phyloP scores from a whole-genome alignment of 2,888 invertebrate species.

The Cyclophora punctaria region DNA sequence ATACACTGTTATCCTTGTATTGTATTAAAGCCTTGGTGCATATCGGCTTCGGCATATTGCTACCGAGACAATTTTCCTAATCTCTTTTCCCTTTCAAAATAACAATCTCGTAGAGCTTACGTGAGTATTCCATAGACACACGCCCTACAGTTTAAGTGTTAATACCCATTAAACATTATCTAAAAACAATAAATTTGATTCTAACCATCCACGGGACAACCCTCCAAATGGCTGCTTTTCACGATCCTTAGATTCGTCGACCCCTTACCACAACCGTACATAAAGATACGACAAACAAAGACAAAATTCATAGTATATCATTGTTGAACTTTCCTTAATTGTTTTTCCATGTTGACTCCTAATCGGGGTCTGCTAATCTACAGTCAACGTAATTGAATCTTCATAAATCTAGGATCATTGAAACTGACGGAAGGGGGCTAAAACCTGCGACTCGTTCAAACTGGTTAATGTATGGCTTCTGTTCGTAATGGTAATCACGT shows the following conservation, averaged over 20 bases:
- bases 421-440: too few relatives aligned
- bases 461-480: background rate
- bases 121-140: too few relatives aligned
- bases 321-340: slow-evolving; percentile 68
- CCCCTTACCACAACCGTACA: slow-evolving; percentile 51
- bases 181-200: slow-evolving; percentile 64
- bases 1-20: too few relatives aligned
- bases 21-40: too few relatives aligned
- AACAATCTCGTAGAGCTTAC: too few relatives aligned
- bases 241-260: slow-evolving; percentile 35
- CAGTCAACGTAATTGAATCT: slow-evolving; percentile 61
- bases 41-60: too few relatives aligned
- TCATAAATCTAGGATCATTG: slow-evolving; percentile 35
- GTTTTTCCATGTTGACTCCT: slow-evolving; percentile 68
- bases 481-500: background rate
- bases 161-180: slow-evolving; percentile 58
- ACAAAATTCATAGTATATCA: slow-evolving; percentile 62
- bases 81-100: too few relatives aligned
- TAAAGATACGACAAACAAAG: slow-evolving; percentile 64
- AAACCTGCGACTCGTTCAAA: too few relatives aligned
- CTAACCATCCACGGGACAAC: slow-evolving; percentile 53
- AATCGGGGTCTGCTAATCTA: slow-evolving; percentile 58
- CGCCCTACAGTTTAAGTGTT: slow-evolving; percentile 21
- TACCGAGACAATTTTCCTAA: too few relatives aligned
- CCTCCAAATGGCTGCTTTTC: slow-evolving; percentile 47